A percentile compares a stretch with the other conserved stretches of the same genome.
Evolutionary conservation across 2,113 vertebrate species (phyloP).

Genomic region (Halcyon malimbica): DNA sequence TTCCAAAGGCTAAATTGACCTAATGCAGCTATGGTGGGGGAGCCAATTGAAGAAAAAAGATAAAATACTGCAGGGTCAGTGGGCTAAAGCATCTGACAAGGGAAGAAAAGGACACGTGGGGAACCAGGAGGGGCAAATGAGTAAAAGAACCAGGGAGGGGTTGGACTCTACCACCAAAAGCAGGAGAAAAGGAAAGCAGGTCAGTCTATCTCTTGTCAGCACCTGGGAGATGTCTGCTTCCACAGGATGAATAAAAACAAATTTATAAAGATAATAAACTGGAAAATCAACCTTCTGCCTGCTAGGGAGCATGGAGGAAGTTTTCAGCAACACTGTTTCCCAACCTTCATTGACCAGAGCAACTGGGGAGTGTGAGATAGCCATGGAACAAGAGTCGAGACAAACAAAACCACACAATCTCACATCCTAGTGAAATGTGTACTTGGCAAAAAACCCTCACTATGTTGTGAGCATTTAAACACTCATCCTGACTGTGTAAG

Average conservation of each 20-base stretch:
- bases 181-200: not conserved
- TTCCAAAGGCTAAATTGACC: not conserved
- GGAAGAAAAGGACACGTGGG: not conserved
- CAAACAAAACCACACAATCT: not conserved
- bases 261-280: not conserved
- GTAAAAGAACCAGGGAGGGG: not conserved
- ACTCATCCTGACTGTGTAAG: not conserved
- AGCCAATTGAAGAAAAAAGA: not conserved
- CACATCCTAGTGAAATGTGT: not conserved
- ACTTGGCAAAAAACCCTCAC: not conserved
- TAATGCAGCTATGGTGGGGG: not conserved
- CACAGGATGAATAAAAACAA: not conserved
- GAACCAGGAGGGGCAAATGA: not conserved
- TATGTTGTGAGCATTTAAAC: not conserved
- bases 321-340: not conserved
- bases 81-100: not conserved
- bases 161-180: not conserved
- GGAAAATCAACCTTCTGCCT: not conserved
- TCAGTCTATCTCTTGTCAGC: not conserved
- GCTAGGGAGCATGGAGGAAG: not conserved
- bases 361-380: accelerated
- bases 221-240: not conserved
- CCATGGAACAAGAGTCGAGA: not conserved
- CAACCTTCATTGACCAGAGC: not conserved
- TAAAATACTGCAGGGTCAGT: not conserved